phyloP scores from a whole-genome alignment of 2,888 invertebrate genomes.

The Eupithecia dodoneata region DNA sequence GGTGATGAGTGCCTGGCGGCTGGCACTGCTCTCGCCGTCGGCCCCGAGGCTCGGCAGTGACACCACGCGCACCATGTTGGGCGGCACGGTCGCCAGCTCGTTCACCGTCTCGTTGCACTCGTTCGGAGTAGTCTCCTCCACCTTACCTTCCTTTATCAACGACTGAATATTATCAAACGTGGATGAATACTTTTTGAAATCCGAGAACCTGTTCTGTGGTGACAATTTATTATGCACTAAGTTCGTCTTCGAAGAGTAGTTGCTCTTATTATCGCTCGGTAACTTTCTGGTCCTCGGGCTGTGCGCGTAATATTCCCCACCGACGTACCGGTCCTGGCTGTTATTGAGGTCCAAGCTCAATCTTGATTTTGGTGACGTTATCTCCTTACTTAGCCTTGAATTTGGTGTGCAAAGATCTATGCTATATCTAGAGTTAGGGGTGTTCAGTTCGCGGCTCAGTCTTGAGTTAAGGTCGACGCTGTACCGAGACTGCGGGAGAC shows the following conservation, averaged over 20 bases:
- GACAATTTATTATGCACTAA: constrained; percentile 76
- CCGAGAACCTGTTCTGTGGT: constrained; percentile 84
- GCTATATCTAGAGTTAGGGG: constrained; percentile 87
- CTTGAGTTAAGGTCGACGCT: constrained; percentile 83
- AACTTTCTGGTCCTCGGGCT: constrained; percentile 80
- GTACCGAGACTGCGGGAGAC: constrained; percentile 84
- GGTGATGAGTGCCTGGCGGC: constrained; percentile 86
- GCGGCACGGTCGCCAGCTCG: constrained; percentile 85
- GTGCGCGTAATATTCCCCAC: constrained; percentile 76
- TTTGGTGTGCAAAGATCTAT: constrained; percentile 87
- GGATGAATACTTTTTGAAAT: constrained; percentile 89
- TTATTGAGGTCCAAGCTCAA: constrained; percentile 86
- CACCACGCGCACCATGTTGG: constrained; percentile 87
- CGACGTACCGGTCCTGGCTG: constrained; percentile 75
- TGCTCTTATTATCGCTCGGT: constrained; percentile 67
- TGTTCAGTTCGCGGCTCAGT: constrained; percentile 84
- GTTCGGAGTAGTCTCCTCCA: constrained; percentile 80
- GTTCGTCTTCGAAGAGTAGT: constrained; percentile 59
- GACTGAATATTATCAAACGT: constrained; percentile 91
- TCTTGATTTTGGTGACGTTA: constrained; percentile 85
- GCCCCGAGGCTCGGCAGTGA: constrained; percentile 86
- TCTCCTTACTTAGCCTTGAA: constrained; percentile 83
- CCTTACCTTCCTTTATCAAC: constrained; percentile 88
- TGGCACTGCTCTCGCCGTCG: constrained; percentile 81
- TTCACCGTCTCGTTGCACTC: constrained; percentile 85